phyloP scores from a whole-genome alignment of 2,888 invertebrate genomes.

The Stegophylla sp. region DNA sequence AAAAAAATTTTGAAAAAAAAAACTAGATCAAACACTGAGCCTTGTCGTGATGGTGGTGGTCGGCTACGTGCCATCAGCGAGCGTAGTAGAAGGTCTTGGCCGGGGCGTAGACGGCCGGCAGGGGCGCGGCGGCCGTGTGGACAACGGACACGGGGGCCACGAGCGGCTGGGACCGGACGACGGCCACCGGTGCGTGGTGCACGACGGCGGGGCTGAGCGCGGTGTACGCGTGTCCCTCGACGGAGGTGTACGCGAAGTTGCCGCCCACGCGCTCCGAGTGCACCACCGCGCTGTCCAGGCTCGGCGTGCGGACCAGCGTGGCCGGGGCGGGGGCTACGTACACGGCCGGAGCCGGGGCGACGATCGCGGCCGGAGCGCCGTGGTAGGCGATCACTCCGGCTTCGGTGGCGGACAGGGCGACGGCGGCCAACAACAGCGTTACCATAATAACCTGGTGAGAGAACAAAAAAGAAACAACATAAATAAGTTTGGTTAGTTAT shows the following conservation, averaged over 20 bases:
- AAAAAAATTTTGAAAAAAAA: not conserved
- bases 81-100: slow-evolving; percentile 47
- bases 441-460: slow-evolving; percentile 22
- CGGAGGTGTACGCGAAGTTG: slow-evolving; percentile 69
- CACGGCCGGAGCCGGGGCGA: slow-evolving; percentile 57
- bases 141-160: slow-evolving; percentile 60
- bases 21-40: not conserved
- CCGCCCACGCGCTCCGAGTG: slow-evolving; percentile 68
- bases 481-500: too few relatives aligned
- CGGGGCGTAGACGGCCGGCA: slow-evolving; percentile 42
- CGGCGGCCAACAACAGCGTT: slow-evolving; percentile 45
- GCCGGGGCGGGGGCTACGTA: slow-evolving; percentile 58
- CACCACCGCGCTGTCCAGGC: slow-evolving; percentile 68
- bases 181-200: slow-evolving; percentile 64
- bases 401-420: slow-evolving; percentile 24
- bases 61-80: not conserved
- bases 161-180: slow-evolving; percentile 63
- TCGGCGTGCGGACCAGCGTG: slow-evolving; percentile 66
- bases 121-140: slow-evolving; percentile 60
- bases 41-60: not conserved
- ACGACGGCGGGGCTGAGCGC: slow-evolving; percentile 66
- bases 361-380: slow-evolving; percentile 53
- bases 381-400: slow-evolving; percentile 35
- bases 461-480: too few relatives aligned
- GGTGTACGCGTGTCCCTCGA: slow-evolving; percentile 68